These are phyloP conservation scores for Tachysurus vachellii DNA, from an alignment of 2,113 vertebrate species.

Conservation along the genomic window DNA sequence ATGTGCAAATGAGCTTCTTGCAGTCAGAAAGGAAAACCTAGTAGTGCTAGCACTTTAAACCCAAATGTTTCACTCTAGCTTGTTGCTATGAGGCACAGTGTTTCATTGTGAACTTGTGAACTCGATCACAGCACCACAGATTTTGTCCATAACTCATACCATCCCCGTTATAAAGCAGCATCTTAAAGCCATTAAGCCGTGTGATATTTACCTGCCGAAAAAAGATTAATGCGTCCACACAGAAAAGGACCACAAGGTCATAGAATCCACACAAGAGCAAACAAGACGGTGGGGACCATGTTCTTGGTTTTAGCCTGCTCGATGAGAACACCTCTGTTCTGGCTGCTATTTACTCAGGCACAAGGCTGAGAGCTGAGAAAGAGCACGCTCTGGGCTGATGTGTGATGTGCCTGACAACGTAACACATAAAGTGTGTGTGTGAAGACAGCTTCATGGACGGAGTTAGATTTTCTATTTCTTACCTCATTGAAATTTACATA, in stretches of 20 bases:
- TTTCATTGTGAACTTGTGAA: background rate
- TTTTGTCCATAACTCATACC: background rate
- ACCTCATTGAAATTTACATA: background rate
- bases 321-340: constrained; percentile 24
- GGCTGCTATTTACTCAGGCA: constrained; percentile 23
- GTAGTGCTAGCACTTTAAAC: background rate
- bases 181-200: background rate
- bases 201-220: background rate
- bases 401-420: background rate
- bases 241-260: background rate
- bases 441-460: background rate
- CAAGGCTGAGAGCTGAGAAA: background rate
- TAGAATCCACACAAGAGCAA: background rate
- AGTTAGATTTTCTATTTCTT: constrained; percentile 6
- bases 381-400: background rate
- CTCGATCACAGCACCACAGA: background rate
- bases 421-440: background rate
- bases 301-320: background rate
- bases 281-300: background rate
- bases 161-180: background rate
- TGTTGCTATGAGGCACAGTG: background rate
- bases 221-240: background rate
- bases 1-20: background rate
- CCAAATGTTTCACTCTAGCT: background rate
- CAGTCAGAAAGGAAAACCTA: background rate